These are phyloP conservation scores for Orycteropus afer DNA, from an alignment of 2,113 vertebrate genomes.

Conservation along the genomic window DNA sequence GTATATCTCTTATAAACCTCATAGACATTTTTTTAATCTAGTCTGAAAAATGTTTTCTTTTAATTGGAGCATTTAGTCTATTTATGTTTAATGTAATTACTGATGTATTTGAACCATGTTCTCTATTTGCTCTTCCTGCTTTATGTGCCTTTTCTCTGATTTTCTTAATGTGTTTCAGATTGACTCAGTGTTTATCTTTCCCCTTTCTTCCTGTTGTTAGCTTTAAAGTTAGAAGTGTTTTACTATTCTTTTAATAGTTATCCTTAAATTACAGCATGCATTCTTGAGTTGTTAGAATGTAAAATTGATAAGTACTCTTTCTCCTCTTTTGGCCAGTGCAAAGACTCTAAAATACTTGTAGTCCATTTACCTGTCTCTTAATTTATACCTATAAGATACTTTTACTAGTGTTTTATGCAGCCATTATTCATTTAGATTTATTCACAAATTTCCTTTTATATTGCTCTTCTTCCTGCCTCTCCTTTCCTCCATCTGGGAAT, in stretches of 20 bases:
- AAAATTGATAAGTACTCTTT: background rate
- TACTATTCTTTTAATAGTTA: background rate
- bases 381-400: background rate
- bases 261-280: background rate
- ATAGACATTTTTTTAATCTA: background rate
- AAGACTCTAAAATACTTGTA: background rate
- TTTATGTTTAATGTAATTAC: background rate
- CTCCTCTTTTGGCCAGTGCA: background rate
- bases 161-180: background rate
- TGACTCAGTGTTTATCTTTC: background rate
- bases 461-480: slow-evolving; percentile 30
- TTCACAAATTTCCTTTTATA: background rate
- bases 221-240: background rate
- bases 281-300: background rate
- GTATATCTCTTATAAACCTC: background rate
- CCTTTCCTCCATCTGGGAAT: slow-evolving; percentile 21
- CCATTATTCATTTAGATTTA: slow-evolving; percentile 4
- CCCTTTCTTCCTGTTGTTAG: background rate
- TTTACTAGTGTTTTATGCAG: background rate
- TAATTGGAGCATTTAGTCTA: background rate
- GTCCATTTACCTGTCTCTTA: background rate
- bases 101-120: background rate
- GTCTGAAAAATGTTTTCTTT: background rate
- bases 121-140: background rate
- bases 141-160: background rate